Conservation (phyloP, 2,888 invertebrate genomes). For the Monochamus alternatus region DNA sequence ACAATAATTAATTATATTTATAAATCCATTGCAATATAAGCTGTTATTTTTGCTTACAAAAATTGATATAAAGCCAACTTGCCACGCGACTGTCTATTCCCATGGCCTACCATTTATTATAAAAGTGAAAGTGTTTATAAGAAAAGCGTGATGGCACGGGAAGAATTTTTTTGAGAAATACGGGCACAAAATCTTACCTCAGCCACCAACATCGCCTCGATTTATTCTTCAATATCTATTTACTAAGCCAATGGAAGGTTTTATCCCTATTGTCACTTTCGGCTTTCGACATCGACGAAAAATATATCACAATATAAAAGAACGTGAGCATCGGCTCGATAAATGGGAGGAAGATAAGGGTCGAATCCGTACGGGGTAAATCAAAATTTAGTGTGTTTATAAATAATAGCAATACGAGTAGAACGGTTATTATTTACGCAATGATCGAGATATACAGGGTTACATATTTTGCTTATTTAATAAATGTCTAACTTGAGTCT, state of each 20-base stretch:
- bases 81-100: neutral
- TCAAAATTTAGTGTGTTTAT: neutral
- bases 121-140: neutral
- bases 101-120: neutral
- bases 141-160: neutral
- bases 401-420: neutral
- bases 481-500: too few species aligned
- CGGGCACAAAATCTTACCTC: neutral
- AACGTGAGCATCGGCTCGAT: neutral
- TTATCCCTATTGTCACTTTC: constrained; percentile 24
- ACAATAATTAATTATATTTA: too few species aligned
- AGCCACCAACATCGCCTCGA: neutral
- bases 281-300: neutral
- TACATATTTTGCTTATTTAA: too few species aligned
- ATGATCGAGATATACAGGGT: too few species aligned
- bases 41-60: too few species aligned
- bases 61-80: too few species aligned
- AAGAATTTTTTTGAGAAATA: neutral
- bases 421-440: too few species aligned
- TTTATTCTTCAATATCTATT: constrained; percentile 18
- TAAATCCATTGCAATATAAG: too few species aligned
- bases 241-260: constrained; percentile 14
- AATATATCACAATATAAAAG: constrained; percentile 17
- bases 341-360: neutral
- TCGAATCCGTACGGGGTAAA: neutral